Conservation (phyloP, 2,888 invertebrate species). For the Thera britannica region DNA sequence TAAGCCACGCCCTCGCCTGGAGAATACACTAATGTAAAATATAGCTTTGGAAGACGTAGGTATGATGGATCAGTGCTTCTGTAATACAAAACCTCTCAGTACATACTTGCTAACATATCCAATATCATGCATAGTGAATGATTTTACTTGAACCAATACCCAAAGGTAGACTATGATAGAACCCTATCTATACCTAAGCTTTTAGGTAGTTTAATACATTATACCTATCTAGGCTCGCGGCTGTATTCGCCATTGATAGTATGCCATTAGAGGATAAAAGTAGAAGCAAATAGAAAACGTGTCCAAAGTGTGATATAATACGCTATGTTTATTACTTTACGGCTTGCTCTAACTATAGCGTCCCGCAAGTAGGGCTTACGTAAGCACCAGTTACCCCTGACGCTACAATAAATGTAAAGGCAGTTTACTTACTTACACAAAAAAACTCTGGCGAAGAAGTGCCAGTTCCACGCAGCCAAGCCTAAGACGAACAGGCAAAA, state of each 20-base stretch:
- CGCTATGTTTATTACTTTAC: no score
- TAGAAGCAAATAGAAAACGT: no score
- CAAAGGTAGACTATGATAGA: not conserved
- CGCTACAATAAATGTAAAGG: no score
- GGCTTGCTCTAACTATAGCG: no score
- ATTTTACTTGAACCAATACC: not conserved
- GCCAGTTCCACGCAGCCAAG: no score
- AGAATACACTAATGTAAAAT: conserved; percentile 64
- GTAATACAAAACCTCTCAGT: conserved; percentile 25
- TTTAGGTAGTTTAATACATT: not conserved
- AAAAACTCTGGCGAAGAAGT: no score
- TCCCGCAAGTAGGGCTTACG: no score
- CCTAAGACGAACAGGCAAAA: no score
- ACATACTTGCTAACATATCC: not conserved
- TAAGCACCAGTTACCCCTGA: no score
- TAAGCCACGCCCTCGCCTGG: conserved; percentile 74
- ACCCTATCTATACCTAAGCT: not conserved
- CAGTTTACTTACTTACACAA: no score
- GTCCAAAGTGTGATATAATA: no score
- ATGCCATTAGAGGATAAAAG: no score
- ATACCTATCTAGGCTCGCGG: not conserved
- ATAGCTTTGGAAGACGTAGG: conserved; percentile 60
- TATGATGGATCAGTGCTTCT: conserved; percentile 35
- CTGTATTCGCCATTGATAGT: not conserved
- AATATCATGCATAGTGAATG: conserved; percentile 6